Base-by-base conservation (phyloP, 2,797 vertebrate genomes). In the Meriones psammophilus region DNA sequence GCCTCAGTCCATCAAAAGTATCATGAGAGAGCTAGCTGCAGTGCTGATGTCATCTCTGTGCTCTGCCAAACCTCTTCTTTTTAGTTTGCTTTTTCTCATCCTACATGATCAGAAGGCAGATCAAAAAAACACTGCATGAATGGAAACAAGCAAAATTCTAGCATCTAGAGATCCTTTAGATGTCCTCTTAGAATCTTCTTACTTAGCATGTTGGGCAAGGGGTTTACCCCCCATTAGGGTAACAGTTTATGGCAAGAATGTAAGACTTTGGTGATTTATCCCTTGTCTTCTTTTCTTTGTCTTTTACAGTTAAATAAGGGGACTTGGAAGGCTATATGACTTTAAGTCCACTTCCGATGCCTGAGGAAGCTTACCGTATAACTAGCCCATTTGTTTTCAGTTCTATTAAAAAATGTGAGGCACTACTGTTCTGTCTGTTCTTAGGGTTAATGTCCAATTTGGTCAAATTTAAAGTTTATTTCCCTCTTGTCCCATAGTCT, bases 361-460 rank as follows among this genome's bases (percentile, higher is more conserved):
- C 79, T 42, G 62, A 46, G 50, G 85, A 94, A 62, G 4, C 8
- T 60, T 77, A 42, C 17, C 50, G 60, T 18, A 77, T 74, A 68
- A 92, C 17, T 14, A 46, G 0, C 68, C 13, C 71, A 80, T 92
- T 64, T 68, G 6, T 89, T 54, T 42, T 5, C 9, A 58, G 6
- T 74, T 95, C 39, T 69, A 1, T 64, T 76, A 84, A 84, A 50
- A 39, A 84, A 77, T 50, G 22, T 13, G 36, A 30, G 6, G 1
- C 42, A 33, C 15, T 92, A 66, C 9, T 5, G 24, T 81, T 88
- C 28, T 62, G 80, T 92, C 26, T 60, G 10, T 56, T 93, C n/a
- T 96, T 84, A 73, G 33, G n/a, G 30, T 54, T 83, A 56, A 69
- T 87, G 39, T 60, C 18, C 71, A 71, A 24, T 88, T 85, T 77